phyloP scores from a whole-genome alignment of 64 coral and sea anemone species.

The Dendrophyllia cribrosa region DNA sequence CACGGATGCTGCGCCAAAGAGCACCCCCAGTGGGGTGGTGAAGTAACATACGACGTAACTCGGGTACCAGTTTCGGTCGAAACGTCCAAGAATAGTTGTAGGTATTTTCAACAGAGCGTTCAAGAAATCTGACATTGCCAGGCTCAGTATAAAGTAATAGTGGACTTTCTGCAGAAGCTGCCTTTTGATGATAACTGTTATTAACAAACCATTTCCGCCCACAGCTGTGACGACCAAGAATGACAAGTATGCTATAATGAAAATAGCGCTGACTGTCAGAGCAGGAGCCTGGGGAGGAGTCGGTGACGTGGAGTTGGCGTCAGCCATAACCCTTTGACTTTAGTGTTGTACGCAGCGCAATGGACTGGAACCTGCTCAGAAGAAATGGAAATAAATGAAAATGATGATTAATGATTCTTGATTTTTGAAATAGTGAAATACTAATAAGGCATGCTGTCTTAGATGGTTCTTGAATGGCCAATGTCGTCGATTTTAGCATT shows the following conservation, averaged over 20 bases:
- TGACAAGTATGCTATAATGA: constrained; percentile 76
- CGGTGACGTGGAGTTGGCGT: constrained; percentile 17
- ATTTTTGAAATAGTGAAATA: too few species aligned
- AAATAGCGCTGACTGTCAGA: constrained; percentile 62
- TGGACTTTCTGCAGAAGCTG: constrained; percentile 86
- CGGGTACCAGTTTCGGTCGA: constrained; percentile 95
- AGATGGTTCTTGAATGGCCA: too few species aligned
- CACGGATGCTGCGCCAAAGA: constrained; percentile 95
- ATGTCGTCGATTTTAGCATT: too few species aligned
- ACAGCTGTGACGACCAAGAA: constrained; percentile 81
- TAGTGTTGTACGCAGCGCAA: background rate
- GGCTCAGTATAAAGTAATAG: constrained; percentile 94
- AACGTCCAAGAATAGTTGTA: constrained; percentile 80
- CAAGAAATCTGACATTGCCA: constrained; percentile 79
- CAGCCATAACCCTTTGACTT: background rate
- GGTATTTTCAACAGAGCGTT: constrained; percentile 94
- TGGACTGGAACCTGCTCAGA: background rate
- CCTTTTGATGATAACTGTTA: constrained; percentile 83
- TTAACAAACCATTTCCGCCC: constrained; percentile 77
- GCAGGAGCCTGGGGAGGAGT: background rate
- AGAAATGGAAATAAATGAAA: background rate
- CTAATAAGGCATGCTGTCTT: too few species aligned
- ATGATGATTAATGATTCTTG: too few species aligned
- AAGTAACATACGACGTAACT: constrained; percentile 91
- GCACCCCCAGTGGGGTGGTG: constrained; percentile 94